Conservation (phyloP, 2,888 invertebrate genomes). For the Temnothorax rugatulus region DNA sequence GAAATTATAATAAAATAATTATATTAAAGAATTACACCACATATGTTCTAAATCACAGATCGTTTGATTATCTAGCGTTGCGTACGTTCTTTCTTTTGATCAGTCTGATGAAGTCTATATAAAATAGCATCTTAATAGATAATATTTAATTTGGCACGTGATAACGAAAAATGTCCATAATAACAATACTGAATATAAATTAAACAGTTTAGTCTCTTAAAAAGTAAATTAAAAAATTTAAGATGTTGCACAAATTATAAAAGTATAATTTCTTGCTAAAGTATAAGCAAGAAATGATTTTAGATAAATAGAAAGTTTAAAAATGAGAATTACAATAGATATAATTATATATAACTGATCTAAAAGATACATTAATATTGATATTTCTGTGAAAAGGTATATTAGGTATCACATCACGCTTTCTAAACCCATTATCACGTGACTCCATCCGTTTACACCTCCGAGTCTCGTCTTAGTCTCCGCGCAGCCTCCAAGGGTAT, state of each 20-base stretch:
- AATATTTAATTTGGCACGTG: not conserved
- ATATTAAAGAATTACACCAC: not conserved
- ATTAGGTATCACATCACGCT: slow-evolving; percentile 14
- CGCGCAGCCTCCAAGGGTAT: slow-evolving; percentile 42
- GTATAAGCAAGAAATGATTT: not conserved
- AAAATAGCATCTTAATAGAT: not conserved
- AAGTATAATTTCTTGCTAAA: not conserved
- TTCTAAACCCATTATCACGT: slow-evolving; percentile 30
- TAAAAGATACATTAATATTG: slow-evolving; percentile 6
- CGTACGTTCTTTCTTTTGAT: not conserved
- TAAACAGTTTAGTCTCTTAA: not conserved
- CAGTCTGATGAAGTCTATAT: not conserved
- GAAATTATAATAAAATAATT: slow-evolving; percentile 2
- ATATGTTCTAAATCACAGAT: not conserved
- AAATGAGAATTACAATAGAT: not conserved
- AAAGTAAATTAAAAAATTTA: slow-evolving; percentile 9
- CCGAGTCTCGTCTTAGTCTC: slow-evolving; percentile 32
- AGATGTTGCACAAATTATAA: not conserved
- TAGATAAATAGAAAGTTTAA: not conserved
- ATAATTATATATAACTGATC: slow-evolving; percentile 19
- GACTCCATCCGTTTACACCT: slow-evolving; percentile 8
- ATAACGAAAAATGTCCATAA: not conserved
- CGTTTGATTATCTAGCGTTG: not conserved
- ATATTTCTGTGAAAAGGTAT: slow-evolving; percentile 1
- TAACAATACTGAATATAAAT: not conserved